A percentile compares a stretch with the other conserved stretches of the same genome.
These are phyloP conservation scores for Eristalinus aeneus DNA, from an alignment of 2,888 invertebrate species.

Conservation along the genomic window DNA sequence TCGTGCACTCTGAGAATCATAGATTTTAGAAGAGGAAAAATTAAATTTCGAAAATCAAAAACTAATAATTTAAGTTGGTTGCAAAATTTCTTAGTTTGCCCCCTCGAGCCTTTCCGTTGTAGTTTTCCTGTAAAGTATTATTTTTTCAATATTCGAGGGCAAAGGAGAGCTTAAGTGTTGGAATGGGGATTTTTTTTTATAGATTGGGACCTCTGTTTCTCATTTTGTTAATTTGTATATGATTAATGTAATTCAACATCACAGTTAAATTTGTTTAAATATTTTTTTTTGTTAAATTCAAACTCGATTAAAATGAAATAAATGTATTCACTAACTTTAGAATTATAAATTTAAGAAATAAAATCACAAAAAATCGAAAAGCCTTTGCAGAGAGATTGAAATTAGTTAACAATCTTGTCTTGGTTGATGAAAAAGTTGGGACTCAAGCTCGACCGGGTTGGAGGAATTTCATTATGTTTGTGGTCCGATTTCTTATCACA, in stretches of 20 bases:
- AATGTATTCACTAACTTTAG: conserved; percentile 25
- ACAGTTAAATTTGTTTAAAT: conserved; percentile 49
- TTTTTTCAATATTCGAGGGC: conserved; percentile 28
- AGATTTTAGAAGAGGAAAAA: conserved; percentile 29
- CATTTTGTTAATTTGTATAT: conserved; percentile 63
- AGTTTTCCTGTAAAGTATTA: conserved; percentile 68
- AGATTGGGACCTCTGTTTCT: conserved; percentile 45
- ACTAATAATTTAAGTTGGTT: neutral
- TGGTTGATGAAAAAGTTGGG: too few species aligned
- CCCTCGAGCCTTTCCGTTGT: neutral
- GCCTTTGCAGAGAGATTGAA: too few species aligned
- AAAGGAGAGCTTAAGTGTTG: conserved; percentile 46
- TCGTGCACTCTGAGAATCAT: conserved; percentile 59
- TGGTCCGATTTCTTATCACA: too few species aligned
- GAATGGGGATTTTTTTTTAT: conserved; percentile 56
- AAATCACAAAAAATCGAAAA: conserved; percentile 1
- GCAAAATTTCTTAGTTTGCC: neutral
- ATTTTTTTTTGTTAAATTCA: conserved; percentile 45
- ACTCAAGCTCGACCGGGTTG: too few species aligned
- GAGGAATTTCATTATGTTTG: too few species aligned
- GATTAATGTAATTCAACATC: conserved; percentile 57
- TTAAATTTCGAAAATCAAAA: conserved; percentile 17
- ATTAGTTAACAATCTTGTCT: too few species aligned
- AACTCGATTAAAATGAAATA: neutral
- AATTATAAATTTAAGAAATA: conserved; percentile 37